Base-by-base conservation (phyloP, 2,888 invertebrate genomes). In the Hirtodrosophila cameraria region DNA sequence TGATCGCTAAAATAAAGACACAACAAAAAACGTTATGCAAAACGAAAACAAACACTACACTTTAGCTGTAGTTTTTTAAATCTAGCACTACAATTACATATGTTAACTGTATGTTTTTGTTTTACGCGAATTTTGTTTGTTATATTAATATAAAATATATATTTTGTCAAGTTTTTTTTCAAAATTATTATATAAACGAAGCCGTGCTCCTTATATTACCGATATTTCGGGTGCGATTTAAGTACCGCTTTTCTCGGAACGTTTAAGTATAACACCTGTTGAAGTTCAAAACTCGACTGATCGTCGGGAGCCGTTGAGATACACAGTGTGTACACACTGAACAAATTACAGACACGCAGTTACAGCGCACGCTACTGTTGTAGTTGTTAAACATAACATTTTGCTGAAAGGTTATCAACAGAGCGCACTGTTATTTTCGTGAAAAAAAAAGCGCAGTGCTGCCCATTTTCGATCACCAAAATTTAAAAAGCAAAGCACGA, bases 1-100 rank as follows among this genome's bases (percentile, higher is more conserved):
- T 60, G 63, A 64, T 85, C 66, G 79, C 81, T 81, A 75, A 67
- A 87, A 81, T 80, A 85, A 78, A 87, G 62, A 87, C 86, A 85
- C 62, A 84, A 3, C 3, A 63, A 61, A 3, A 18, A 63, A 61
- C 41, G 73, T 76, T 60, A 82, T 67, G 60, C 63, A 48, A 48
- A 73, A 61, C 52, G 50, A 70, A 75, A 71, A 63, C 58, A 75
- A 70, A 70, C 75, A 71, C 75, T 54, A 59, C 61, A 63, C 75
- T 75, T 52, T 50, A 66, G 38, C 42, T 75, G 43, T 57, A 38
- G 67, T 50, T 60, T 64, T 71, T 55, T n/a, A n/a, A n/a, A 41
- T 58, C 43, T 46, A 48, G 16, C 76, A 72, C 59, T 57, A 48
- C 39, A 53, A n/a, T n/a, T 41, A 33, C 16, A 39, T 38, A 50